Base-by-base conservation (phyloP, 1,140 invertebrate species). In the Camponotus floridanus region DNA sequence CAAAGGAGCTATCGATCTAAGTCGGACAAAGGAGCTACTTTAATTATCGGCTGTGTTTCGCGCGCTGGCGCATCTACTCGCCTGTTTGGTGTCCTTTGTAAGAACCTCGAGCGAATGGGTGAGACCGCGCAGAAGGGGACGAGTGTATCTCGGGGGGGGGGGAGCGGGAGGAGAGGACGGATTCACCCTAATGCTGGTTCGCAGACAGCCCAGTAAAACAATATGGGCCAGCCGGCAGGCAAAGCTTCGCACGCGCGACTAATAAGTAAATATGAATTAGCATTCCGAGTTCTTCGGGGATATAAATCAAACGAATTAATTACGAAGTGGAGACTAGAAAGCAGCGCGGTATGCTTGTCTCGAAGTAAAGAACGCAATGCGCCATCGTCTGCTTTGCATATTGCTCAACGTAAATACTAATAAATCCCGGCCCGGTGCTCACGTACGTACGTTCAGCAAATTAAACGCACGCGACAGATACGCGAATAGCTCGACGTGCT, bases 251-350 rank as follows among this genome's bases (percentile, higher is more conserved):
- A 90, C 91, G 85, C 90, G 90, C 86, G 87, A 89, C 90, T 93
- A 92, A 93, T 92, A 93, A 93, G 92, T 93, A 92, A 93, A 93
- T 93, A 93, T 76, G 87, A 91, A 93, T 93, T 93, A 93, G 92
- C 92, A 93, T 93, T 90, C 91, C 81, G 87, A 86, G 87, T 90
- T 89, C 90, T 93, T 93, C 91, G 90, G 81, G 85, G 86, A 89
- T 91, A 92, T 92, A 92, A 92, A 93, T 93, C 92, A 93, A 92
- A 93, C 88, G 92, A 93, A 93, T 92, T 93, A 92, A 93, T 92
- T 92, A 91, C 90, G 76, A 67, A 42, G 68, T 64, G 67, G 39
- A 36, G 73, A 62, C 21, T 1, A 61, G 36, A 45, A 70, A 39
- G 57, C 51, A 61, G 42, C 65, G 81, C 39, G 61, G 45, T 80